A percentile compares a stretch with the other conserved stretches of the same genome.
Evolutionary conservation across 2,888 invertebrate species (phyloP).

Genomic region (Bhutanitis thaidina): DNA sequence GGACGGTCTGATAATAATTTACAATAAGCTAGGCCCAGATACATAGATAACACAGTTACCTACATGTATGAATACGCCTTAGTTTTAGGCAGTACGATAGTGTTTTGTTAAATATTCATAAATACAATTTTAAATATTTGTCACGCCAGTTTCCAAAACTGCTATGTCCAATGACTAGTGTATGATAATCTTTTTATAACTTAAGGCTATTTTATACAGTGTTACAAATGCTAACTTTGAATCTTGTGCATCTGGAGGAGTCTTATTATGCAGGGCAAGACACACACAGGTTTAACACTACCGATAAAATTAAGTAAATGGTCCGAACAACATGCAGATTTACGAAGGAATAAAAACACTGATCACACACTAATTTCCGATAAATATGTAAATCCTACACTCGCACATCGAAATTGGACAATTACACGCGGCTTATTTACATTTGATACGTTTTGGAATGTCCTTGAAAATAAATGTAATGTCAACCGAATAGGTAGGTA

Average conservation of each 20-base stretch:
- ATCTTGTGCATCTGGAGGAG: constrained; percentile 60
- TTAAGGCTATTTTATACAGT: constrained; percentile 46
- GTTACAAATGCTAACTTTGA: constrained; percentile 42
- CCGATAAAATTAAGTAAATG: constrained; percentile 35
- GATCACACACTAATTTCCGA: constrained; percentile 23
- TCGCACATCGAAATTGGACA: not conserved
- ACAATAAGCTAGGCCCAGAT: constrained; percentile 76
- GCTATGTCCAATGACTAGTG: constrained; percentile 59
- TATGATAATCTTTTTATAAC: constrained; percentile 39
- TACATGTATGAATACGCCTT: not conserved
- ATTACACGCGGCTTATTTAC: not conserved
- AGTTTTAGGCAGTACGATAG: not conserved
- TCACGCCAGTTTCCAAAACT: constrained; percentile 25
- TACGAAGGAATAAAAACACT: constrained; percentile 23
- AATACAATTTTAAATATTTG: not conserved
- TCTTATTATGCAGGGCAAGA: constrained; percentile 52
- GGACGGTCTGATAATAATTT: constrained; percentile 75
- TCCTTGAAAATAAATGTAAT: not conserved
- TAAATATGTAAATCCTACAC: not conserved
- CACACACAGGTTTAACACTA: constrained; percentile 16
- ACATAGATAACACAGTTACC: constrained; percentile 29
- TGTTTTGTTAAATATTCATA: not conserved
- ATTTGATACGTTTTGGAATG: constrained; percentile 12
- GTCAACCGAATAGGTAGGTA: not conserved
- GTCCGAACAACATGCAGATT: constrained; percentile 33